Base-by-base conservation (phyloP, 1,140 invertebrate species). In the Drosophila novamexicana region DNA sequence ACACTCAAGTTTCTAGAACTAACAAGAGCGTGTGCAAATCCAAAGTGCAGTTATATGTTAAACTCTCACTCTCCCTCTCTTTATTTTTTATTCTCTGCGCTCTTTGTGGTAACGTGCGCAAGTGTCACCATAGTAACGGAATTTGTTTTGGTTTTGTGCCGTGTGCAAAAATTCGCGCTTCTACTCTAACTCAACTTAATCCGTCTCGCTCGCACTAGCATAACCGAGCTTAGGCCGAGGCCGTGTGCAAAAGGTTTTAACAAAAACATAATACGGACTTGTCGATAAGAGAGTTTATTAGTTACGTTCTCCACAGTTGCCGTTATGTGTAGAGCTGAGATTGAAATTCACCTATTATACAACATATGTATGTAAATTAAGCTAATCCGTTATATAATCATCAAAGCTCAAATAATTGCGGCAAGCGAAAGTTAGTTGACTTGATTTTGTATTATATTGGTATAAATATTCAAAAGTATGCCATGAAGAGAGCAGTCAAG, bases 91-190 rank as follows among this genome's bases (percentile, higher is more conserved):
- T 50, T 12, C 47, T 68, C 52, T 40, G 40, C 45, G n/a, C 16
- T 68, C 58, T 62, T 52, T 67, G 49, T 83, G 65, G 83, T 82
- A 82, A 39, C 83, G 83, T 82, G 79, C 63, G 79, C 83, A 88
- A 52, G 45, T 50, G 53, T 57, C 83, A 76, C 83, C 82, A 86
- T 86, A 83, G 83, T 65, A 86, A 86, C 83, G 79, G 77, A 39
- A 72, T 89, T 89, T 89, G 84, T 89, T 89, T 89, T 61, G 74
- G 53, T 89, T 44, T 77, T 7, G 86, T 47, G 82, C 64, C 86
- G 86, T 90, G 86, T 81, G 86, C 86, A 90, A 90, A 90, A 75
- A 18, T 47, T 6, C 39, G 16, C 50, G 8, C 45, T 54, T 47
- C 53, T 56, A 45, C 72, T 49, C 54, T 77, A 47, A 1, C 42